phyloP scores from a whole-genome alignment of 2,797 vertebrate genomes.

The Eleutherodactylus coqui region DNA sequence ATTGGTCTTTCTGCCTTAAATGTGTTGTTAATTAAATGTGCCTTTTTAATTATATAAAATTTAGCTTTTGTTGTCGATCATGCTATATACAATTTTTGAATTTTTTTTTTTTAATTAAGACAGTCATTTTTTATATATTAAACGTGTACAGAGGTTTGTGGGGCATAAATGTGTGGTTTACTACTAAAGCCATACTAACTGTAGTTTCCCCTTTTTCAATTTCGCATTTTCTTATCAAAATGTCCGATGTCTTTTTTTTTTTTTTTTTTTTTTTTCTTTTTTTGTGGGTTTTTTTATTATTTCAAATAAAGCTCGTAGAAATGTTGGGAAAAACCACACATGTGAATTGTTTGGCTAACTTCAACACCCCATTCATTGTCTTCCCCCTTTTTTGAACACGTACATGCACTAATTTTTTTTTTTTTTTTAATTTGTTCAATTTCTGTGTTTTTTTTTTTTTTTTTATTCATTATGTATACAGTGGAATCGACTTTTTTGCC shows the following conservation, averaged over 20 bases:
- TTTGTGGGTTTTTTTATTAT: too few species aligned
- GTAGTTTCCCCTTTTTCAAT: neutral
- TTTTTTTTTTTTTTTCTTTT: neutral
- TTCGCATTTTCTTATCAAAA: slow-evolving; percentile 42
- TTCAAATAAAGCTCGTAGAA: neutral
- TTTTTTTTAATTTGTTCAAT: neutral
- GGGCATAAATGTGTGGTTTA: slow-evolving; percentile 36
- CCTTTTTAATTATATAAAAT: slow-evolving; percentile 55
- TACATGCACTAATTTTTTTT: slow-evolving; percentile 40
- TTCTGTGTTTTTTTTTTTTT: neutral
- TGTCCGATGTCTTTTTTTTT: slow-evolving; percentile 12
- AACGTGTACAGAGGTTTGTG: slow-evolving; percentile 43
- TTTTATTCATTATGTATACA: neutral
- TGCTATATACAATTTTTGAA: neutral
- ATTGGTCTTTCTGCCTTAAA: slow-evolving; percentile 30
- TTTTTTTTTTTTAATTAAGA: slow-evolving; percentile 21
- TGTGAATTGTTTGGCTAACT: slow-evolving; percentile 26
- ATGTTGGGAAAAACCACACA: slow-evolving; percentile 16
- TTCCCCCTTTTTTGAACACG: neutral
- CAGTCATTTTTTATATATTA: slow-evolving; percentile 40
- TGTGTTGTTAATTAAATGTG: slow-evolving; percentile 54
- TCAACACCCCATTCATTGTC: neutral
- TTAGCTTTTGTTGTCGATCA: slow-evolving; percentile 3
- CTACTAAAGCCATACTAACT: slow-evolving; percentile 39
- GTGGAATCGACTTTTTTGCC: slow-evolving; percentile 37